Base-by-base conservation (phyloP, 2,797 vertebrate genomes). In the Coracias cyanogaster region DNA sequence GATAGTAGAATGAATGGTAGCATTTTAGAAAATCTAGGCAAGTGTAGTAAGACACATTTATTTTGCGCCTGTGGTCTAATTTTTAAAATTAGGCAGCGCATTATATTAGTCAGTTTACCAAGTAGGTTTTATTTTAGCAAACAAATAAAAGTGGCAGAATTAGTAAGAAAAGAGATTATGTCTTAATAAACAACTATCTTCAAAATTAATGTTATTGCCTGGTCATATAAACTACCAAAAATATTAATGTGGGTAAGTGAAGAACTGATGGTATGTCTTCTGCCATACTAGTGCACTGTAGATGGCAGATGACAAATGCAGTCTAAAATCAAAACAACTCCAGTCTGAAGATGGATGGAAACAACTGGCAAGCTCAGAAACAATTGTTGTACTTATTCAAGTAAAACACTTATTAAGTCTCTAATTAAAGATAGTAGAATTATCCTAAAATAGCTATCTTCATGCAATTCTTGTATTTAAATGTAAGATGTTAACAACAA, bases 11-110 rank as follows among this genome's bases (percentile, higher is more conserved):
- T 29, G 24, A 93, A 94, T 9, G 17, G 57, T 54, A 84, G 49
- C 58, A 93, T 37, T 82, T 94, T 85, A 91, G 86, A 91, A 96
- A 91, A 90, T 73, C 41, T 46, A 76, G 67, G 81, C 19, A 93
- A 97, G 96, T 7, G 21, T 69, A 88, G 33, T 66, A 86, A 94
- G 80, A 93, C 26, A 74, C 26, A 65, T 61, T 92, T 87, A 79
- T 58, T 89, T 86, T 70, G 9, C 19, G 67, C 65, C 66, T 93
- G 20, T 70, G 95, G 33, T 88, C 95, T 76, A 94, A 78, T 67
- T 60, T 45, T 64, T 70, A 94, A 91, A 71, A 79, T 81, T 73
- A 94, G n/a, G 48, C 41, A 77, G 70, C 33, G 64, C 20, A 35
- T 89, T 74, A 93, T 84, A 70, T 90, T 89, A 94, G 62, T 60